phyloP scores from a whole-genome alignment of 1,140 invertebrate genomes.

The Gonatopus flavifemur region DNA sequence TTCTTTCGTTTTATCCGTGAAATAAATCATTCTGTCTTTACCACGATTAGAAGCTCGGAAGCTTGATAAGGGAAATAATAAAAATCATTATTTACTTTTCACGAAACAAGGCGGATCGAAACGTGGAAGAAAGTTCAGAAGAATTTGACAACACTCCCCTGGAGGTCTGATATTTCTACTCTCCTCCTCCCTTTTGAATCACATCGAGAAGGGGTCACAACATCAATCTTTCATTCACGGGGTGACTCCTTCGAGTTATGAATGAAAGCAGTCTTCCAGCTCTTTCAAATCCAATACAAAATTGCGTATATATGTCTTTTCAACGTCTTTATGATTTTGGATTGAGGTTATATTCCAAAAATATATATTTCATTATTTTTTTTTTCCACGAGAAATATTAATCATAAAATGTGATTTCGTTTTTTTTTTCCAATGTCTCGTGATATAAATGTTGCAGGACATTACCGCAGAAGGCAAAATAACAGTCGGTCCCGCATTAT shows the following conservation, averaged over 20 bases:
- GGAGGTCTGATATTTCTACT: constrained; percentile 6
- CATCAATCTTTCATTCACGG: constrained; percentile 39
- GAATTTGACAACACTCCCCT: constrained; percentile 15
- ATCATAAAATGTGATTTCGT: no score
- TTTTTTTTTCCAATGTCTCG: neutral
- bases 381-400: no score
- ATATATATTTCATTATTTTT: no score
- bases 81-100: constrained; percentile 24
- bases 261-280: constrained; percentile 28
- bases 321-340: constrained; percentile 43
- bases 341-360: no score
- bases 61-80: neutral
- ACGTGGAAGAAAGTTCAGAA: no score
- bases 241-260: constrained; percentile 31
- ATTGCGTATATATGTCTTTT: constrained; percentile 13
- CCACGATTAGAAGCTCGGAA: no score
- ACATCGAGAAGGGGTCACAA: constrained; percentile 5
- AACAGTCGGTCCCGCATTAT: no score
- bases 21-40: no score
- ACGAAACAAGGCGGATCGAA: constrained; percentile 1
- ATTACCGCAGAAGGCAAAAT: no score
- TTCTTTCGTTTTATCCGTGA: no score
- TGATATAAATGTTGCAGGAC: neutral
- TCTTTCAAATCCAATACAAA: constrained; percentile 38
- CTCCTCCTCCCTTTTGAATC: no score